Conservation (phyloP, 2,113 vertebrate genomes). For the Mormyrus lacerda region DNA sequence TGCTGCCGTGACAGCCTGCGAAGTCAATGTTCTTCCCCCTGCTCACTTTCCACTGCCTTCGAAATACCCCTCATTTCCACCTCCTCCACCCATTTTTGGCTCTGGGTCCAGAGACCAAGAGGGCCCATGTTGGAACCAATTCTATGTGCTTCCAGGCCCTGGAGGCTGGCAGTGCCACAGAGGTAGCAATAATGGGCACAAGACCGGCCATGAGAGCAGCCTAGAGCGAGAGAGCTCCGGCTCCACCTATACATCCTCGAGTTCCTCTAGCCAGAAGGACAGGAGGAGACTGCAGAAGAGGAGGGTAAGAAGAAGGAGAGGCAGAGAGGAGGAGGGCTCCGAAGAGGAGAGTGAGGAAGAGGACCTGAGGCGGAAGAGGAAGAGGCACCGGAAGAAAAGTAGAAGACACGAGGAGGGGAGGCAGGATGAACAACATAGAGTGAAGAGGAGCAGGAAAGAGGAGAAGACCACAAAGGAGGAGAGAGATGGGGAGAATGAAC, state of each 20-base stretch:
- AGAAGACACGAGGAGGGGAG: conserved; percentile 20
- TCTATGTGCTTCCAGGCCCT: background rate
- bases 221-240: conserved; percentile 41
- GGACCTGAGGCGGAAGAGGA: conserved; percentile 28
- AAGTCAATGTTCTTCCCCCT: background rate
- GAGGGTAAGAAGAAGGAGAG: conserved; percentile 16
- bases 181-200: background rate
- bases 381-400: conserved; percentile 10
- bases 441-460: conserved; percentile 29
- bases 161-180: conserved; percentile 14
- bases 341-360: conserved; percentile 32
- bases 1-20: background rate
- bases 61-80: background rate
- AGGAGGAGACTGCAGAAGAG: conserved; percentile 42
- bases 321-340: background rate
- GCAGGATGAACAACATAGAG: conserved; percentile 31
- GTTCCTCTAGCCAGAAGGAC: conserved; percentile 28
- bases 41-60: background rate
- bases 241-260: conserved; percentile 38
- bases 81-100: background rate
- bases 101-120: background rate
- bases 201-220: background rate
- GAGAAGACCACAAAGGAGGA: conserved; percentile 17
- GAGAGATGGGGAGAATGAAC: background rate
- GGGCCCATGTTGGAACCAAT: background rate